Evolutionary conservation across 2,888 invertebrate genomes (phyloP), one percentile per base, ranked within the genome.

Genomic region (Caenorhabditis zanzibari): DNA sequence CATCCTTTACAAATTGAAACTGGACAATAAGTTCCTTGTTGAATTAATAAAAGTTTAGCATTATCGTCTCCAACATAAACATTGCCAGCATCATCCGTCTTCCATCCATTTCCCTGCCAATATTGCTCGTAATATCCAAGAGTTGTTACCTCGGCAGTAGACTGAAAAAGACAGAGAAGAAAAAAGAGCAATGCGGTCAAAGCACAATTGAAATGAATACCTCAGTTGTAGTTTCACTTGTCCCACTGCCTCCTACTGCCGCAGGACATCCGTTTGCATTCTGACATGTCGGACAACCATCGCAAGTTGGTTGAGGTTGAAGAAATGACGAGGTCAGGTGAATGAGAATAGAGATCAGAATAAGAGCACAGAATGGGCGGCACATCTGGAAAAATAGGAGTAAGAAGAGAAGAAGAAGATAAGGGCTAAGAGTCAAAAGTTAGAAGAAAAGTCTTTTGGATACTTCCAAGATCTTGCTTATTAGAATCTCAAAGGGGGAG

Each of bases 41-140:
- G 76, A 32, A 84, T 81, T 26, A 84, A 49, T 9, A 66, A 41
- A 12, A 84, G 61, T 49, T 84, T 84, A n/a, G 66, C 38, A 38
- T 84, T 76, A 58, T 84, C 84, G 28, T 84, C 84, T 26, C 84
- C 84, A 61, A 84, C 68, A 44, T 61, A 84, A 14, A 84, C 84
- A 64, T 84, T 84, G 52, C 84, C 84, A 19, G 61, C 72, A 56
- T 81, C 84, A 32, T 84, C 84, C 5, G 84, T 81, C 35, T 84
- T 73, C 81, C 81, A 84, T 19, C 84, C 84, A 19, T 71, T 69
- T 22, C 68, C 71, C 49, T 76, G 66, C 80, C 81, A 84, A 61
- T 73, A 75, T 52, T 75, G 63, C 52, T 80, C 76, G 38, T 75
- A 80, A 24, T 75, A 79, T 26, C 76, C 80, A 7, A 72, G 54